phyloP scores from a whole-genome alignment of 2,797 vertebrate species.

The Cheirogaleus major region DNA sequence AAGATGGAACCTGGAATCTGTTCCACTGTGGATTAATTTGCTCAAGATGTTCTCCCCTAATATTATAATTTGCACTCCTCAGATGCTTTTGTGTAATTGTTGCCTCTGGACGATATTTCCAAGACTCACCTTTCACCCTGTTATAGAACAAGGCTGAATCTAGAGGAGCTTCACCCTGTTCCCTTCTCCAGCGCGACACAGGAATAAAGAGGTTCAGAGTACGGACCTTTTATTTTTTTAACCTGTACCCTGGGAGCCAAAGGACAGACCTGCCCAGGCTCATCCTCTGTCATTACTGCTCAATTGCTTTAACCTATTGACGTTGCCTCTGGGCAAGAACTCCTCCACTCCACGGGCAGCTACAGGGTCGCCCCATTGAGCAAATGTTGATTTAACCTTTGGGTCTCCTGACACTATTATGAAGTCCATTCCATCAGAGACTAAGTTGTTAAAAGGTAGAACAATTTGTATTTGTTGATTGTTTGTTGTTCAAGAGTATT shows the following conservation, averaged over 20 bases:
- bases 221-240: conserved; percentile 10
- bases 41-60: neutral
- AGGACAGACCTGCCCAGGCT: conserved; percentile 33
- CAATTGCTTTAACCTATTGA: conserved; percentile 86
- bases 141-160: neutral
- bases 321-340: conserved; percentile 74
- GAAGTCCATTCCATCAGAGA: conserved; percentile 43
- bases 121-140: neutral
- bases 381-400: conserved; percentile 87
- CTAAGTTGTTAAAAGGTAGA: conserved; percentile 48
- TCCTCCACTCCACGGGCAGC: conserved; percentile 67
- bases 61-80: neutral
- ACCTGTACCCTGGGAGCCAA: neutral
- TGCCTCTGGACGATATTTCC: neutral
- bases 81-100: neutral
- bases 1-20: neutral
- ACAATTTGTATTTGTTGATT: conserved; percentile 70
- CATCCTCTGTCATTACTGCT: conserved; percentile 66
- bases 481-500: conserved; percentile 1
- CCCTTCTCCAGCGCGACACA: neutral
- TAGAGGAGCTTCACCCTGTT: neutral
- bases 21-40: neutral
- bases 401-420: conserved; percentile 70
- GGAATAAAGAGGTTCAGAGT: neutral
- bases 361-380: conserved; percentile 63